phyloP scores from a whole-genome alignment of 2,888 invertebrate genomes.

The Caenorhabditis sinica region DNA sequence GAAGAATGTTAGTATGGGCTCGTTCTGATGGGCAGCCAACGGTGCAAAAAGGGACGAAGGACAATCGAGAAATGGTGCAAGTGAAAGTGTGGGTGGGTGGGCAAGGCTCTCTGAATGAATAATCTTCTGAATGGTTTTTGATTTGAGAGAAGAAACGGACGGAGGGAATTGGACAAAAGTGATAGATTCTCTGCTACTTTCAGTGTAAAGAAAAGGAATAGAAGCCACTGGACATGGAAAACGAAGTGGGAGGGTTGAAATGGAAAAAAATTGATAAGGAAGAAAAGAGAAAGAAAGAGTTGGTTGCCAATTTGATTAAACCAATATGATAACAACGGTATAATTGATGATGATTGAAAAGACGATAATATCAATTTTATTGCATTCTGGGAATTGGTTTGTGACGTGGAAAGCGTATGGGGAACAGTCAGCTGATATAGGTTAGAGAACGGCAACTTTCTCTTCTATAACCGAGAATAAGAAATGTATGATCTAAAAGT shows the following conservation, averaged over 20 bases:
- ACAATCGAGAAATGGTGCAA: constrained; percentile 51
- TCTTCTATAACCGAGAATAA: too few relatives aligned
- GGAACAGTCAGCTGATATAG: not conserved
- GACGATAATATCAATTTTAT: not conserved
- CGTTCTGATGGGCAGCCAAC: constrained; percentile 3
- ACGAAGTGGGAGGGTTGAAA: constrained; percentile 12
- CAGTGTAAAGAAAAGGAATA: constrained; percentile 2
- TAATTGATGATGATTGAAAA: constrained; percentile 41
- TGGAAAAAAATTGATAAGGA: not conserved
- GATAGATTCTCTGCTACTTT: not conserved
- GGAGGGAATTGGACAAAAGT: not conserved
- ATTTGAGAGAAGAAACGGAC: constrained; percentile 1
- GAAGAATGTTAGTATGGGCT: constrained; percentile 28
- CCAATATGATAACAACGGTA: constrained; percentile 25
- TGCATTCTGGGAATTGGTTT: constrained; percentile 1
- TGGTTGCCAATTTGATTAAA: constrained; percentile 47
- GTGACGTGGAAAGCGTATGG: not conserved
- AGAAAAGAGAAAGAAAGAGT: constrained; percentile 20
- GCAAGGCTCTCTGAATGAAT: constrained; percentile 30
- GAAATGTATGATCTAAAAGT: too few relatives aligned
- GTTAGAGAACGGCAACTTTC: too few relatives aligned
- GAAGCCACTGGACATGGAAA: constrained; percentile 13
- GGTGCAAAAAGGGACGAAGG: constrained; percentile 11
- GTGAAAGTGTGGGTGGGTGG: constrained; percentile 19
- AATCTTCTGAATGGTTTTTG: constrained; percentile 29